Conservation (phyloP, 2,113 vertebrate genomes). For the Holacanthus passer region DNA sequence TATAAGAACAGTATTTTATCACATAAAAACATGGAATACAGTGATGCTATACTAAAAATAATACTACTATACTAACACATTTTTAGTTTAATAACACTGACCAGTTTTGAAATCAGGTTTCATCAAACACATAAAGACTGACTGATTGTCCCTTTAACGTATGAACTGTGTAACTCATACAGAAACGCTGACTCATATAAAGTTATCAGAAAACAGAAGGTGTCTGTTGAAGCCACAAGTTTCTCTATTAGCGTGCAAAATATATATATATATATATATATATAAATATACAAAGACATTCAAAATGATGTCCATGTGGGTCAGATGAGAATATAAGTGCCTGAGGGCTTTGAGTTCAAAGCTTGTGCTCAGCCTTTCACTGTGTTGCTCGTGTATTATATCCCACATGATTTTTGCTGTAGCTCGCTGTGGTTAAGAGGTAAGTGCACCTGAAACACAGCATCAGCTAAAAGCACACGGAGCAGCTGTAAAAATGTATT, state of each 20-base stretch:
- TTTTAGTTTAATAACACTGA: no score
- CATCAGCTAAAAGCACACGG: constrained; percentile 14
- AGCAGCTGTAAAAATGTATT: constrained; percentile 1
- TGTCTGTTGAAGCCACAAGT: background rate
- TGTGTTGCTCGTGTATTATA: background rate
- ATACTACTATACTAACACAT: no score
- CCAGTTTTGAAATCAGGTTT: no score
- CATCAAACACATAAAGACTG: no score
- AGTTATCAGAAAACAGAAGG: background rate
- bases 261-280: no score
- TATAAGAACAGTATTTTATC: no score
- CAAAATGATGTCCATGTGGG: background rate
- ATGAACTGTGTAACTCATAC: no score
- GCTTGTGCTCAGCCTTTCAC: background rate
- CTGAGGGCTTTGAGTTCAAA: constrained; percentile 7
- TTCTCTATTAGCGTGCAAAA: background rate
- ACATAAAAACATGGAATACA: background rate
- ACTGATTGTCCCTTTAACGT: no score
- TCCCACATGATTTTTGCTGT: background rate
- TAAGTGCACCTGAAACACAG: constrained; percentile 21
- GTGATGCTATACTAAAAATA: no score
- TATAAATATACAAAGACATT: background rate
- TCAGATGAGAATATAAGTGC: background rate
- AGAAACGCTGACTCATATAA: background rate
- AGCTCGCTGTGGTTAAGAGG: background rate